Percentiles rank a stretch among this genome's conserved stretches.
Conservation (phyloP, 2,888 invertebrate species). For the Euzophera pinguis region DNA sequence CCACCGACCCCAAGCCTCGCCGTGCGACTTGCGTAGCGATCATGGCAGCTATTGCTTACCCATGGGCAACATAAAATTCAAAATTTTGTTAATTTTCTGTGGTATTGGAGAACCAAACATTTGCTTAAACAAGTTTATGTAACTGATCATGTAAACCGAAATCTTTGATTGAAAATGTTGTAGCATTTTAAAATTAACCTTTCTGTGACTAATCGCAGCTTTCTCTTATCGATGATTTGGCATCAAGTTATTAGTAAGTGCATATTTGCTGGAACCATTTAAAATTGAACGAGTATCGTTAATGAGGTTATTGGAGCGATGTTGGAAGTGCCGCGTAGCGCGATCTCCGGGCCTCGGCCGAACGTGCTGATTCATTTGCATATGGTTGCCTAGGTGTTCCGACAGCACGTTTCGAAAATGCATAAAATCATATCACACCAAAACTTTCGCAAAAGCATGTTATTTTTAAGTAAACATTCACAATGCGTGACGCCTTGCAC, state of each 20-base stretch:
- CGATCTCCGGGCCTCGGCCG: conserved; percentile 55
- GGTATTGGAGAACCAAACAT: conserved; percentile 25
- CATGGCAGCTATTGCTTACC: conserved; percentile 77
- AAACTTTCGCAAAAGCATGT: conserved; percentile 11
- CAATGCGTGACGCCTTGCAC: not conserved
- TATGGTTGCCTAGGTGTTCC: conserved; percentile 47
- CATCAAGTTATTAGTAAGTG: conserved; percentile 38
- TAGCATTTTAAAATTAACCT: conserved; percentile 64
- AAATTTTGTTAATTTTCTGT: conserved; percentile 30
- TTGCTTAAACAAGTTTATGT: conserved; percentile 53
- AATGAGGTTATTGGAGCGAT: conserved; percentile 75
- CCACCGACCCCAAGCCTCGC: conserved; percentile 84
- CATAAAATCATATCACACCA: conserved; percentile 14
- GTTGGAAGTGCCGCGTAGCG: conserved; percentile 74
- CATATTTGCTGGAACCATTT: conserved; percentile 37
- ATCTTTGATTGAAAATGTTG: conserved; percentile 54
- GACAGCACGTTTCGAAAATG: conserved; percentile 29
- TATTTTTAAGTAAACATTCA: conserved; percentile 15
- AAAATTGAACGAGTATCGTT: conserved; percentile 36
- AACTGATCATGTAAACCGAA: conserved; percentile 44
- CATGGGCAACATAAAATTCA: conserved; percentile 39
- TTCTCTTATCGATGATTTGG: conserved; percentile 70
- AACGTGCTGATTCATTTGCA: conserved; percentile 79
- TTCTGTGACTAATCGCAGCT: conserved; percentile 68
- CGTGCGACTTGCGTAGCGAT: conserved; percentile 78